Conservation (phyloP, 2,888 invertebrate genomes). For the Candidula unifasciata region DNA sequence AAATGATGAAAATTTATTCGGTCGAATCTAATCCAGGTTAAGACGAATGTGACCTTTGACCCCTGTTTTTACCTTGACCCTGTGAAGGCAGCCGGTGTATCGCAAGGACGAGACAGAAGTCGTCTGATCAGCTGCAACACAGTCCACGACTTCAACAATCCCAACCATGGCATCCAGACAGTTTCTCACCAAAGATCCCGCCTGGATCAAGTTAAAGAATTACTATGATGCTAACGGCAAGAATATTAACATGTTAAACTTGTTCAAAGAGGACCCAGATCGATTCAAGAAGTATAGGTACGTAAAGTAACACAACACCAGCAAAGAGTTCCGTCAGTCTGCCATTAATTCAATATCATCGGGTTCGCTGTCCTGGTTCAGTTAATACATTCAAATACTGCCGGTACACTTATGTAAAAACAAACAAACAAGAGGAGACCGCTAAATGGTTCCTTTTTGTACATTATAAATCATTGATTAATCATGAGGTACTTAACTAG, state of each 20-base stretch:
- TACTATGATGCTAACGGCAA: slow-evolving; percentile 84
- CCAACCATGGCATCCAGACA: slow-evolving; percentile 60
- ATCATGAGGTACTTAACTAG: too few relatives aligned
- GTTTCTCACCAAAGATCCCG: slow-evolving; percentile 62
- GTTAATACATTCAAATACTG: not conserved
- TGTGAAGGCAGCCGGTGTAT: not conserved
- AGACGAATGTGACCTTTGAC: slow-evolving; percentile 3
- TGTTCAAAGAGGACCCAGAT: slow-evolving; percentile 88
- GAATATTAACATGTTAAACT: slow-evolving; percentile 87
- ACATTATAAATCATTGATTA: too few relatives aligned
- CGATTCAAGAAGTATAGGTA: slow-evolving; percentile 95
- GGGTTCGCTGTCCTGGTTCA: not conserved
- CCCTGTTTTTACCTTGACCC: not conserved
- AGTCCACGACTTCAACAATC: not conserved
- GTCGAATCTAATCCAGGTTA: too few relatives aligned
- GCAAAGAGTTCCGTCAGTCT: not conserved
- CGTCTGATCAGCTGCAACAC: not conserved
- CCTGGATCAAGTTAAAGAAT: slow-evolving; percentile 69
- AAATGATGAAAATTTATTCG: too few relatives aligned
- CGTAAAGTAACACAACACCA: slow-evolving; percentile 57
- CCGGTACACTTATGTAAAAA: too few relatives aligned
- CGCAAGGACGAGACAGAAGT: not conserved
- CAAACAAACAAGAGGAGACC: too few relatives aligned
- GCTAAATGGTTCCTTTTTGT: too few relatives aligned
- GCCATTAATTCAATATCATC: not conserved